These are phyloP conservation scores for Phalacrocorax aristotelis DNA, from an alignment of 2,113 vertebrate species.

Conservation along the genomic window DNA sequence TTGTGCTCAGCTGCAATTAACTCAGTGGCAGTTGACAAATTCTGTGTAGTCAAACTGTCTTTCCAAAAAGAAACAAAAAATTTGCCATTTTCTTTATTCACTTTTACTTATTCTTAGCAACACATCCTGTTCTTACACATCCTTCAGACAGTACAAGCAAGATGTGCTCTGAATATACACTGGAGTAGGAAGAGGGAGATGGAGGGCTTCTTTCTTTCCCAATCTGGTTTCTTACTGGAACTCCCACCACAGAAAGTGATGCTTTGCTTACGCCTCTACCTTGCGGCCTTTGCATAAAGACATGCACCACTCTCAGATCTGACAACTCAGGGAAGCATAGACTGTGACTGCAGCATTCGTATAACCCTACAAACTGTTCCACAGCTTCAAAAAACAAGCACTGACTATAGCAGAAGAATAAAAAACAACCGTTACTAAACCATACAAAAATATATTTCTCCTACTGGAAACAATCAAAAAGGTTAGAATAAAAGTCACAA, in stretches of 20 bases:
- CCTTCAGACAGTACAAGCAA: neutral
- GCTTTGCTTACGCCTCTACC: neutral
- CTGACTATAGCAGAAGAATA: neutral
- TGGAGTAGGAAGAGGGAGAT: neutral
- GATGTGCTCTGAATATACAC: neutral
- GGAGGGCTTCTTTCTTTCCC: neutral
- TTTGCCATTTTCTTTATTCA: neutral
- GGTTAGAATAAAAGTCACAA: neutral
- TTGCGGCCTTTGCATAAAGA: neutral
- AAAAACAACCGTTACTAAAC: neutral
- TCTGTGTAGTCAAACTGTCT: neutral
- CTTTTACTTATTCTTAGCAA: neutral
- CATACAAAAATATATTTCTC: neutral
- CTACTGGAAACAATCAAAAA: neutral
- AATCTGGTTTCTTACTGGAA: neutral
- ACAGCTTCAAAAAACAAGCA: neutral
- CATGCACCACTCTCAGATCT: neutral
- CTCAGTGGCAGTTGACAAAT: neutral
- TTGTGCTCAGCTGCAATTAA: neutral
- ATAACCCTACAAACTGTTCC: neutral
- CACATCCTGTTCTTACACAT: neutral
- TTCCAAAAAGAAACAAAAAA: neutral
- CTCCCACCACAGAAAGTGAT: neutral
- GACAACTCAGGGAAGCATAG: neutral
- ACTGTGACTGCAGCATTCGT: neutral